Percentiles rank a stretch among this genome's conserved stretches.
Conservation (phyloP, 2,888 invertebrate species). For the Allolobophora icterica region DNA sequence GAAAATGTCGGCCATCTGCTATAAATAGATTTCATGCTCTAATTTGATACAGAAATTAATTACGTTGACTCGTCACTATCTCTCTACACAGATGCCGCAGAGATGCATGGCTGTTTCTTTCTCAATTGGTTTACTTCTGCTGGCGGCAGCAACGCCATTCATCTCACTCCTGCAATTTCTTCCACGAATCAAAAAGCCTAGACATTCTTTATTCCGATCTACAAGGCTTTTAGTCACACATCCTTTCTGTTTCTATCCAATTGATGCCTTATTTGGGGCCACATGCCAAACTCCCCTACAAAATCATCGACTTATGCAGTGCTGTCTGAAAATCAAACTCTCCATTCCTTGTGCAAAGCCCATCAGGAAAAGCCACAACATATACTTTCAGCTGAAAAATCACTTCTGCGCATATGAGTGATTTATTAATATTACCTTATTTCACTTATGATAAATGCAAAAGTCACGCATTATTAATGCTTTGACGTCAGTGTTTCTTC, state of each 20-base stretch:
- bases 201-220: background rate
- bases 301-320: background rate
- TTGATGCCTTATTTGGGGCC: background rate
- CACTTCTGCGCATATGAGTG: no score
- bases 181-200: background rate
- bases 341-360: background rate
- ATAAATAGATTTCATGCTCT: background rate
- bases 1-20: background rate
- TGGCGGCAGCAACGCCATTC: background rate
- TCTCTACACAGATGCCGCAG: background rate
- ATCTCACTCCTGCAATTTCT: background rate
- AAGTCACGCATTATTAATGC: background rate
- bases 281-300: background rate
- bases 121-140: background rate
- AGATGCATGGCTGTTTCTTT: background rate
- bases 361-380: background rate
- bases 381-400: background rate
- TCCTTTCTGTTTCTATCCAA: background rate
- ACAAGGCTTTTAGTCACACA: background rate
- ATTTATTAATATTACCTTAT: background rate
- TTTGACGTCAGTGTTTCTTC: background rate
- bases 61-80: background rate
- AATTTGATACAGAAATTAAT: background rate
- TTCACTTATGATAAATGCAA: slow-evolving; percentile 17
- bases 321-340: background rate